phyloP scores from a whole-genome alignment of 2,888 invertebrate genomes.

The Leptodirus hochenwartii region DNA sequence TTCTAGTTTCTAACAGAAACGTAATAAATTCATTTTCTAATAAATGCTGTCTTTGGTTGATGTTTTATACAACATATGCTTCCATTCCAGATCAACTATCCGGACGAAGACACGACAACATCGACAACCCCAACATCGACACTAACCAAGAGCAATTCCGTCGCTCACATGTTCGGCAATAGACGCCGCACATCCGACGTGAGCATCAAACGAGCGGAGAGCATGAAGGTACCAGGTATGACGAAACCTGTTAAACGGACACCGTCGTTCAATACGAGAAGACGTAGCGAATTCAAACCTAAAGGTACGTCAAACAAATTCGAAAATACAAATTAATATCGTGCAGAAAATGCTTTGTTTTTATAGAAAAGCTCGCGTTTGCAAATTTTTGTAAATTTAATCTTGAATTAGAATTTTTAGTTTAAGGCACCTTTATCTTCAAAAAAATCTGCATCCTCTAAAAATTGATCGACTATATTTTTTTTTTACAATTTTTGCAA shows the following conservation, averaged over 20 bases:
- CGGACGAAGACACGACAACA: too few relatives aligned
- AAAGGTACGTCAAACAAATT: constrained; percentile 26
- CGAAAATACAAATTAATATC: background rate
- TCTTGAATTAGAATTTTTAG: constrained; percentile 1
- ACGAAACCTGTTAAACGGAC: constrained; percentile 72
- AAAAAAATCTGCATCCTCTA: background rate
- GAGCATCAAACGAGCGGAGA: constrained; percentile 68
- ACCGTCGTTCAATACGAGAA: constrained; percentile 85
- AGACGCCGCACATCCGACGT: constrained; percentile 20
- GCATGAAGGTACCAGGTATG: constrained; percentile 55
- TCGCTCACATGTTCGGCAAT: constrained; percentile 41
- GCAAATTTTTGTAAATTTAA: too few relatives aligned
- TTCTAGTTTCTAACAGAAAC: too few relatives aligned
- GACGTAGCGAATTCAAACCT: constrained; percentile 71
- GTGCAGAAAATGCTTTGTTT: background rate
- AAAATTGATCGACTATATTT: too few relatives aligned
- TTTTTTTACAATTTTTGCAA: too few relatives aligned
- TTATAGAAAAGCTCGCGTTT: too few relatives aligned
- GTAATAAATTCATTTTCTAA: too few relatives aligned
- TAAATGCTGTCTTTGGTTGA: too few relatives aligned
- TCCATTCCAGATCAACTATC: too few relatives aligned
- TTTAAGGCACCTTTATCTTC: constrained; percentile 1
- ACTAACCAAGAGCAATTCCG: constrained; percentile 37
- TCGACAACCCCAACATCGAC: constrained; percentile 22
- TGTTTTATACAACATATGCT: too few relatives aligned